Base-by-base conservation (phyloP, 2,888 invertebrate species). In the Polylopha cassiicola region DNA sequence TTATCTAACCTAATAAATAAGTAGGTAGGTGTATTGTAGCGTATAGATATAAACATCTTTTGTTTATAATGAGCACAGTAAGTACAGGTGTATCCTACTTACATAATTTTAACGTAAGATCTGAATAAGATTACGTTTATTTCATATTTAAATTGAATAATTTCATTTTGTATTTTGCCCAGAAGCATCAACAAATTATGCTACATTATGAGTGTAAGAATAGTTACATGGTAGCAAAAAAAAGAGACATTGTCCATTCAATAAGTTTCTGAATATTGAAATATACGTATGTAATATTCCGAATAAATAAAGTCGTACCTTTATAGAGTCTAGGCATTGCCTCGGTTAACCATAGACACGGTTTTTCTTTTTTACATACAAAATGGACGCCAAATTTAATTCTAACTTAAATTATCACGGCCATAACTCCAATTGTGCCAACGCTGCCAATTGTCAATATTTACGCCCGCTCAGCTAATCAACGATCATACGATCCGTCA, bases 81-180 rank as follows among this genome's bases (percentile, higher is more conserved):
- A 48, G 53, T 53, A 62, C 65, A 70, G 62, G 58, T 70, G 69
- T 52, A 63, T 49, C 44, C 58, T 53, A 62, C 46, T 54, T 55
- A 32, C 23, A 28, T 27, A 46, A 48, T 34, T 46, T 27, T 38
- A 46, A 37, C 39, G 20, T 37, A 32, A 27, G 21, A 23, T 39
- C 22, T 39, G 1, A 17, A 28, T 17, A 8, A 39, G 16, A 44
- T 46, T 39, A 39, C 32, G 29, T 38, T 41, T 21, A 23, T 43
- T 33, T n/a, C n/a, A n/a, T n/a, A 36, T 39, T 37, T 14, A 20
- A 9, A 18, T 9, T 23, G 13, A 22, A 23, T 11, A 11, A 3
- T 23, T 6, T 18, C 13, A 18, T 23, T 18, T 37, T 37, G 23
- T 24, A 18, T 10, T 24, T 6, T 6, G 17, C 3, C 7, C 18